Evolutionary conservation across 2,797 vertebrate genomes (phyloP).

Genomic region (Eptatretus atami): DNA sequence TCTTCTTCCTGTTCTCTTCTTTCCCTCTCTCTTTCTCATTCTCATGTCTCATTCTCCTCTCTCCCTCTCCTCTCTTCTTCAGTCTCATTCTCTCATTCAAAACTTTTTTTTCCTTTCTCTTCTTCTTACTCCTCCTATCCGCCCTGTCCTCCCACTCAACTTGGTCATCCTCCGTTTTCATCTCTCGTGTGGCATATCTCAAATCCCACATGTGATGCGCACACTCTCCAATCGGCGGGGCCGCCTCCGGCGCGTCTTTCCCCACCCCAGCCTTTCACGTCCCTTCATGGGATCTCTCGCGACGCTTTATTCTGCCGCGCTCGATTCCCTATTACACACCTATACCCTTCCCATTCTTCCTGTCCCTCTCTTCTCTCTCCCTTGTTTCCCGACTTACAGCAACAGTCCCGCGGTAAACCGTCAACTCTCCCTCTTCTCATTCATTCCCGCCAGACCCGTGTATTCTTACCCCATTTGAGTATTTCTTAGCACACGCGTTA

Average conservation of each 20-base stretch:
- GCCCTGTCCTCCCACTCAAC: neutral
- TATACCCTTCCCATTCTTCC: neutral
- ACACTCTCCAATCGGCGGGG: neutral
- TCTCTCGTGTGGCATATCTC: fast-evolving
- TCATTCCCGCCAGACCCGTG: neutral
- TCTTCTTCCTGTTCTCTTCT: neutral
- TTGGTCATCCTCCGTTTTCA: neutral
- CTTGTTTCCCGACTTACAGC: fast-evolving
- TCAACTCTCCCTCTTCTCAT: neutral
- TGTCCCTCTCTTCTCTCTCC: neutral
- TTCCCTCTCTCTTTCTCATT: neutral
- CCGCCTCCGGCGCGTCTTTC: neutral
- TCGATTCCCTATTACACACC: neutral
- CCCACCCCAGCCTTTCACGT: neutral
- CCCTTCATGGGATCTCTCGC: neutral
- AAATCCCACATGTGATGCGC: neutral
- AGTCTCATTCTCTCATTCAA: neutral
- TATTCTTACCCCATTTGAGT: too few relatives aligned
- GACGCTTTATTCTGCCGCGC: neutral
- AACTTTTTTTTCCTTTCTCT: neutral
- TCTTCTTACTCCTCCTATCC: neutral
- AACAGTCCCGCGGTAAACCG: fast-evolving
- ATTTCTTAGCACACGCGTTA: too few relatives aligned
- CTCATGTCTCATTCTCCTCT: neutral
- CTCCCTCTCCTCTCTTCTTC: neutral